Evolutionary conservation across 2,113 vertebrate genomes (phyloP).

Genomic region (Mesitornis unicolor): DNA sequence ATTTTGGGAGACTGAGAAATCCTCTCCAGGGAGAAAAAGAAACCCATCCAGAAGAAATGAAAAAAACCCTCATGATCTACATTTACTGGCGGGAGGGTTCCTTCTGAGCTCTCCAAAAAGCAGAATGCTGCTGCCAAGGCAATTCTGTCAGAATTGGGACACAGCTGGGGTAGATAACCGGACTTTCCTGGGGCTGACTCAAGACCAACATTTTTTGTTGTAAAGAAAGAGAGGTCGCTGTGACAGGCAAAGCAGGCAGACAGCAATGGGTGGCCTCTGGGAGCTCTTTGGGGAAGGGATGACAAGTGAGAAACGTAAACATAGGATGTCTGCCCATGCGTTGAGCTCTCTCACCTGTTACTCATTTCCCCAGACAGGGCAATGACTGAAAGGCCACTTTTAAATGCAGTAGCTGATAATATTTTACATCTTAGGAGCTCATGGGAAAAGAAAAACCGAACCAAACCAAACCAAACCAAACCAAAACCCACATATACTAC

Average conservation of each 20-base stretch:
- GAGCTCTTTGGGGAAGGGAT: not conserved
- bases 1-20: constrained; percentile 1
- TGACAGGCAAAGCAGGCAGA: not conserved
- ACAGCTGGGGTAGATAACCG: not conserved
- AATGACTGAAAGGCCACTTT: not conserved
- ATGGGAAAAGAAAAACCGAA: not conserved
- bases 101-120: not conserved
- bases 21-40: not conserved
- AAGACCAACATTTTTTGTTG: not conserved
- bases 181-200: not conserved
- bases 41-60: not conserved
- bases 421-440: not conserved
- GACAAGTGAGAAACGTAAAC: not conserved
- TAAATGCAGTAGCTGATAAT: not conserved
- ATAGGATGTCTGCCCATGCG: not conserved
- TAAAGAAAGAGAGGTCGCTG: not conserved
- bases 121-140: not conserved
- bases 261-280: not conserved
- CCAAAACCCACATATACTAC: not conserved
- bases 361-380: constrained; percentile 5
- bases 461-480: not conserved
- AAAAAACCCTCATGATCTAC: not conserved
- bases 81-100: not conserved
- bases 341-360: not conserved
- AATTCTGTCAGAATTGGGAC: not conserved